These are phyloP conservation scores for Merluccius polli DNA, from an alignment of 2,797 vertebrate species.

Conservation along the genomic window DNA sequence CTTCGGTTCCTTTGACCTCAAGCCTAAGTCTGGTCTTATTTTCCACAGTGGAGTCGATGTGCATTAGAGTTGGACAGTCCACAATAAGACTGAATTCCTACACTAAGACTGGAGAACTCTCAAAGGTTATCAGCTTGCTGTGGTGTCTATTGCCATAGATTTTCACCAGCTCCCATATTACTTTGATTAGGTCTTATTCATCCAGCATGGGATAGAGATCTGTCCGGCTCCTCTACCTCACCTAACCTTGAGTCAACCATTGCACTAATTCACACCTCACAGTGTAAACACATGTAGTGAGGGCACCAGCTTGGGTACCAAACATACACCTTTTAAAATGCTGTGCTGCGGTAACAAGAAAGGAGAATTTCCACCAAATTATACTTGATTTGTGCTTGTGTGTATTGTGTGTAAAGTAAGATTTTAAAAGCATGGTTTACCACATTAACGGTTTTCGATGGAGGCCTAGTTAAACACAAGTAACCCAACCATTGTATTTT, in stretches of 20 bases:
- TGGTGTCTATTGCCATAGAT: too few species aligned
- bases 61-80: too few species aligned
- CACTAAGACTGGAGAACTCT: too few species aligned
- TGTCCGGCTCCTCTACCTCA: neutral
- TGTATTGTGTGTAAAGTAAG: too few species aligned
- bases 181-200: neutral
- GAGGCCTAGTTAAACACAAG: neutral
- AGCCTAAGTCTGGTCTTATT: neutral
- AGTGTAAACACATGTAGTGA: neutral
- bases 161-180: neutral
- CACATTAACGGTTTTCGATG: too few species aligned
- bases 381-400: neutral
- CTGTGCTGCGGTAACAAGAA: neutral
- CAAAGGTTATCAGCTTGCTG: too few species aligned
- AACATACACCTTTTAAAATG: neutral
- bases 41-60: neutral
- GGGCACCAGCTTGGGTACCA: neutral
- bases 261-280: neutral
- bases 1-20: constrained; percentile 20
- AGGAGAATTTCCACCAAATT: neutral
- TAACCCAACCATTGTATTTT: neutral
- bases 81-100: too few species aligned
- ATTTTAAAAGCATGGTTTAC: too few species aligned
- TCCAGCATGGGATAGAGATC: neutral
- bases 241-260: neutral